A percentile compares a stretch with the other conserved stretches of the same genome.
These are phyloP conservation scores for Iselma pallidipennis DNA, from an alignment of 2,888 invertebrate genomes.

Conservation along the genomic window DNA sequence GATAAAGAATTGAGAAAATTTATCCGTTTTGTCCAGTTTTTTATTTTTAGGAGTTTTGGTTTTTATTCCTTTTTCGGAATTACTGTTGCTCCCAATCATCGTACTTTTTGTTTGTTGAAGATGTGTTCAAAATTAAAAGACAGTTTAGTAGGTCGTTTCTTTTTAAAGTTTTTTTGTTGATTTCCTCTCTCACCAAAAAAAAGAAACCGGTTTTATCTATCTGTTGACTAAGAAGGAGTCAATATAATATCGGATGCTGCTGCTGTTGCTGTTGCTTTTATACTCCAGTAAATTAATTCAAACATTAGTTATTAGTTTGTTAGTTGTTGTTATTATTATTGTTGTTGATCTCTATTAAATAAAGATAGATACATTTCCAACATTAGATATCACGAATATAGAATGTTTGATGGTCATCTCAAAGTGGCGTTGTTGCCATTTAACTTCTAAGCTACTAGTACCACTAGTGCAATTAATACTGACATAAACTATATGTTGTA, in stretches of 20 bases:
- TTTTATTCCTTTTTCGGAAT: too few species aligned
- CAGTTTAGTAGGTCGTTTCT: neutral
- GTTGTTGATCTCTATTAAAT: neutral
- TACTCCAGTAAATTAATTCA: conserved; percentile 31
- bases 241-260: conserved; percentile 2
- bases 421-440: conserved; percentile 32
- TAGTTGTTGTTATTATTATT: neutral
- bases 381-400: neutral
- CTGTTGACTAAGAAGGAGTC: conserved; percentile 2
- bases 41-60: too few species aligned
- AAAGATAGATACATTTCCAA: conserved; percentile 1
- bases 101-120: neutral
- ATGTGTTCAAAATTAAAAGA: neutral
- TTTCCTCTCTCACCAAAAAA: neutral
- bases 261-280: conserved; percentile 1
- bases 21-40: too few species aligned
- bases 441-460: conserved; percentile 34
- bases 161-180: neutral
- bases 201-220: neutral
- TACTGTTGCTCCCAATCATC: too few species aligned
- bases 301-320: neutral
- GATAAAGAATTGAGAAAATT: too few species aligned
- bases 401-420: conserved; percentile 29
- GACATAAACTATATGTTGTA: conserved; percentile 28
- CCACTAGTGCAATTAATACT: conserved; percentile 39